Evolutionary conservation across 2,888 invertebrate species (phyloP).

Genomic region (Dicyrtoma fusca): DNA sequence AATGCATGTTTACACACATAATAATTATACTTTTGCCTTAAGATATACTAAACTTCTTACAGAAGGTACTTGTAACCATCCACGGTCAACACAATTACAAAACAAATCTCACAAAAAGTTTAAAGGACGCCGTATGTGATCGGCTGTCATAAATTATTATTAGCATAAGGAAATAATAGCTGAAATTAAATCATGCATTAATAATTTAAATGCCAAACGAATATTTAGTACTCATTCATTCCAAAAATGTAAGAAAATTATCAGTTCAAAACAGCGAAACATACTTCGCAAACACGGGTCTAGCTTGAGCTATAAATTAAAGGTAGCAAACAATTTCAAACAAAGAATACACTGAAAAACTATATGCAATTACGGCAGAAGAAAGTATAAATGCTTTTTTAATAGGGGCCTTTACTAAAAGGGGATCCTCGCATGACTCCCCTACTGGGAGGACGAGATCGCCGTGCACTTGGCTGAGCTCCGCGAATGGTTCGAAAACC

Average conservation of each 20-base stretch:
- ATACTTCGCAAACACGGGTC: neutral
- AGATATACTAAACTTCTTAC: too few species aligned
- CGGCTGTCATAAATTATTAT: neutral
- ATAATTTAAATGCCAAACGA: neutral
- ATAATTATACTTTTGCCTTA: too few species aligned
- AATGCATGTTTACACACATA: too few species aligned
- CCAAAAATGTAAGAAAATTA: too few species aligned
- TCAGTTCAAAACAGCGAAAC: too few species aligned
- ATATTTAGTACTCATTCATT: neutral
- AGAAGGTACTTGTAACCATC: too few species aligned
- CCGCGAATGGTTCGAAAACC: conserved; percentile 45
- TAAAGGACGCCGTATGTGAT: too few species aligned
- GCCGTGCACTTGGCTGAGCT: conserved; percentile 50
- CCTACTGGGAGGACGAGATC: conserved; percentile 49
- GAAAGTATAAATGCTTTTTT: neutral
- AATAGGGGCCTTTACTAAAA: conserved; percentile 27
- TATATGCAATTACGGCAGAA: neutral
- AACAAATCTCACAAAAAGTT: too few species aligned
- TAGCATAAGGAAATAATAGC: neutral
- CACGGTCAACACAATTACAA: too few species aligned
- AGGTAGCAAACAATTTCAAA: too few species aligned
- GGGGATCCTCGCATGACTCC: conserved; percentile 35
- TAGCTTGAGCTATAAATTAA: neutral
- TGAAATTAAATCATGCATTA: neutral
- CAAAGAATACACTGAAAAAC: too few species aligned